Evolutionary conservation across 2,113 vertebrate genomes (phyloP).

Genomic region (Dissostichus mawsoni): DNA sequence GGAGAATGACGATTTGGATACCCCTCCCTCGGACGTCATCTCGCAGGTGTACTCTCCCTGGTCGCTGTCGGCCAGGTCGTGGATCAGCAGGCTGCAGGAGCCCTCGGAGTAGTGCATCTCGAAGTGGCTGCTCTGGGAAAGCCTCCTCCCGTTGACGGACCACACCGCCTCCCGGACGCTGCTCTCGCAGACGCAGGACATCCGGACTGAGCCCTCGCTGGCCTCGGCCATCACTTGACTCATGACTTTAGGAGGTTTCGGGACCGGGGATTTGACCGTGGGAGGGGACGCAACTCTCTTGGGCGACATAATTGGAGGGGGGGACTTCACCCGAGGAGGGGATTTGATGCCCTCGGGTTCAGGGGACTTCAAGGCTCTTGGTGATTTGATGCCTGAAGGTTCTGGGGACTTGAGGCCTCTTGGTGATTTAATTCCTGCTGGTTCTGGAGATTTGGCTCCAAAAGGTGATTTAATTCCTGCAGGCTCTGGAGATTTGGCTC

Average conservation of each 20-base stretch:
- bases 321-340: constrained; percentile 90
- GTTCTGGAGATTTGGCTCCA: constrained; percentile 72
- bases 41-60: constrained; percentile 96
- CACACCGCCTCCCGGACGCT: constrained; percentile 90
- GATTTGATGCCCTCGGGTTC: constrained; percentile 79
- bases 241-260: constrained; percentile 89
- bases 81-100: constrained; percentile 91
- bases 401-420: constrained; percentile 72
- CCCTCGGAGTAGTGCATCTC: constrained; percentile 92
- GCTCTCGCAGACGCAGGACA: constrained; percentile 92
- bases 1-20: constrained; percentile 92
- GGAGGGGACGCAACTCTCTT: constrained; percentile 89
- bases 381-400: constrained; percentile 71
- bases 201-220: constrained; percentile 87
- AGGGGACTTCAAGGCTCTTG: constrained; percentile 78
- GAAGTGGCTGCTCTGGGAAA: constrained; percentile 90
- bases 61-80: constrained; percentile 88
- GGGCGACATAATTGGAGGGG: constrained; percentile 80
- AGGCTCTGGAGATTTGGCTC: constrained; percentile 72
- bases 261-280: constrained; percentile 82
- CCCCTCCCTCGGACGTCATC: constrained; percentile 90
- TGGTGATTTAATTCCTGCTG: constrained; percentile 66
- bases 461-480: constrained; percentile 55
- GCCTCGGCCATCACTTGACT: constrained; percentile 89
- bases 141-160: constrained; percentile 92